phyloP scores from a whole-genome alignment of 2,797 vertebrate genomes.

The Cuculus canorus region DNA sequence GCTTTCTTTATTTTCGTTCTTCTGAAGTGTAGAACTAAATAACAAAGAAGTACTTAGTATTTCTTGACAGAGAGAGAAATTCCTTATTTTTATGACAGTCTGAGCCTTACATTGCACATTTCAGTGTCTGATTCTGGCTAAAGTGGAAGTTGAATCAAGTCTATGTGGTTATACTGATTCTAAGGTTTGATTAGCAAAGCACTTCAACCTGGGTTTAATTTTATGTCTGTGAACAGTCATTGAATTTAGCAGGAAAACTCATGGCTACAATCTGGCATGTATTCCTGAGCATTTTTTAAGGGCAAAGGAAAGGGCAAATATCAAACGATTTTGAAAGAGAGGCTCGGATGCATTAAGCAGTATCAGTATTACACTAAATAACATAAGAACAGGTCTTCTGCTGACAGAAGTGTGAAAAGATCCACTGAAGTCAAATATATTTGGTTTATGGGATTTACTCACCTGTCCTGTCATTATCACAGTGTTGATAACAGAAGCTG shows the following conservation, averaged over 20 bases:
- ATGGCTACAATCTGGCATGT: neutral
- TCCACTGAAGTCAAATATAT: neutral
- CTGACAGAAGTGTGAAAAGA: neutral
- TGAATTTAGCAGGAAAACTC: neutral
- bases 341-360: neutral
- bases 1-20: neutral
- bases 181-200: conserved; percentile 4
- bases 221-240: neutral
- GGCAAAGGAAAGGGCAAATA: neutral
- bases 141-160: neutral
- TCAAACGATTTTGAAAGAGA: neutral
- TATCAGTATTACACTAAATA: neutral
- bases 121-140: neutral
- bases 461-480: neutral
- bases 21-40: conserved; percentile 17
- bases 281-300: neutral
- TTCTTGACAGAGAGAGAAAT: conserved; percentile 14
- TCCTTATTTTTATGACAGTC: neutral
- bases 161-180: neutral
- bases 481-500: neutral
- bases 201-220: conserved; percentile 10
- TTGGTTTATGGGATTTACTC: neutral
- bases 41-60: neutral
- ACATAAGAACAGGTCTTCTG: neutral
- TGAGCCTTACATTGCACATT: neutral